Percentiles rank a stretch among this genome's conserved stretches.
Evolutionary conservation across 2,797 vertebrate genomes (phyloP).

Genomic region (Tiaroga cobitis): DNA sequence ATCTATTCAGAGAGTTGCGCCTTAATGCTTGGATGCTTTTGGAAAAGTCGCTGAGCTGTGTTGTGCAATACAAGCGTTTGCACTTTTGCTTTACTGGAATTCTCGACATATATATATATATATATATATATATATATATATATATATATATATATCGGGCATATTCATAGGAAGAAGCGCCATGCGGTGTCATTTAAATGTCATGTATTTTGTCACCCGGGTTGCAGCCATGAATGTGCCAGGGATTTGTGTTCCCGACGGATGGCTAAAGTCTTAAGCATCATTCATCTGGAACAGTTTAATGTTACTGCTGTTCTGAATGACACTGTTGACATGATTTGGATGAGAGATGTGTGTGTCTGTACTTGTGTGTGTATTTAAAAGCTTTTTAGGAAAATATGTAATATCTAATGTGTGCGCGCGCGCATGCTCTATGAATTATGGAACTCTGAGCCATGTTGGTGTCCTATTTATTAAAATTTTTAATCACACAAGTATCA

Average conservation of each 20-base stretch:
- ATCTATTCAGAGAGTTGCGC: conserved; percentile 12
- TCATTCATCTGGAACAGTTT: conserved; percentile 38
- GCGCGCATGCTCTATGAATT: conserved; percentile 5
- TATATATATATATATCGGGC: conserved; percentile 1
- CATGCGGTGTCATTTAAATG: conserved; percentile 39
- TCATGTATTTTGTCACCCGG: conserved; percentile 32
- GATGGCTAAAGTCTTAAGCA: conserved; percentile 31
- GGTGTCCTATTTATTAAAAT: conserved; percentile 44
- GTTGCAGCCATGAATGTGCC: conserved; percentile 26
- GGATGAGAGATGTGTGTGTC: conserved; percentile 28
- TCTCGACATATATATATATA: not conserved
- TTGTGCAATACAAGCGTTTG: conserved; percentile 10
- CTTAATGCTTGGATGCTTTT: not conserved
- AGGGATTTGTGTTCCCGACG: conserved; percentile 27
- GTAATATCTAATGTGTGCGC: not conserved
- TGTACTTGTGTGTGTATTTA: conserved; percentile 29
- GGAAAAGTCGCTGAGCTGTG: conserved; percentile 4
- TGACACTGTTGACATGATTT: conserved; percentile 20
- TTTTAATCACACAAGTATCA: conserved; percentile 25
- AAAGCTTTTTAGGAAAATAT: conserved; percentile 18
- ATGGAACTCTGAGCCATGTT: conserved; percentile 13
- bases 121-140: too few relatives aligned
- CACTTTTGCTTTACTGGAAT: conserved; percentile 5
- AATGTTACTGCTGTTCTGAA: conserved; percentile 23
- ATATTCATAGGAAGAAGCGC: not conserved